phyloP scores from a whole-genome alignment of 2,113 vertebrate species.

The Melanerpes formicivorus region DNA sequence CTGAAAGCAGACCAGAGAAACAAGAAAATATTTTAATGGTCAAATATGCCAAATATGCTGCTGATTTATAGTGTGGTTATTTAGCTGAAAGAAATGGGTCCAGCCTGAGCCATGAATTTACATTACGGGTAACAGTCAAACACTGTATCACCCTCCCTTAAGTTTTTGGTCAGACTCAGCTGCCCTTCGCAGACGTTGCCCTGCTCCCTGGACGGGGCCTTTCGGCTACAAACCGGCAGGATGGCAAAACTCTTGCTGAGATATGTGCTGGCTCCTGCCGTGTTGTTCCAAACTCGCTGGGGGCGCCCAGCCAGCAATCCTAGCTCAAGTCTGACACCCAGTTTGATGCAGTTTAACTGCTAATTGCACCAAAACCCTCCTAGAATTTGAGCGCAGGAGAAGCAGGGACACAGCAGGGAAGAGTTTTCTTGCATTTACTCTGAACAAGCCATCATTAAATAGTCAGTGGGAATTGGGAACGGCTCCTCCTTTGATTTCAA shows the following conservation, averaged over 20 bases:
- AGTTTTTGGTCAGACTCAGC: neutral
- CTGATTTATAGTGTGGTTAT: neutral
- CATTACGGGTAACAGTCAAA: neutral
- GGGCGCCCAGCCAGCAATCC: neutral
- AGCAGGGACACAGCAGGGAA: neutral
- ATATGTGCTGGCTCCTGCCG: neutral
- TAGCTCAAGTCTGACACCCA: neutral
- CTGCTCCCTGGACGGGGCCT: neutral
- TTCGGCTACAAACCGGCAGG: rapidly evolving
- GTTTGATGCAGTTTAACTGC: neutral
- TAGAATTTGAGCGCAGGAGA: neutral
- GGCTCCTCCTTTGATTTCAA: neutral
- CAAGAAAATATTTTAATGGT: neutral
- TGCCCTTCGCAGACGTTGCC: neutral
- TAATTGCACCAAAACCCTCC: neutral
- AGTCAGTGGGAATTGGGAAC: neutral
- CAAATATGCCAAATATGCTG: neutral
- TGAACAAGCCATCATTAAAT: neutral
- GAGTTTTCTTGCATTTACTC: neutral
- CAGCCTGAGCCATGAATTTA: neutral
- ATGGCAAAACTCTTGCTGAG: neutral
- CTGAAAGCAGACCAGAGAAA: neutral
- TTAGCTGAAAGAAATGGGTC: neutral
- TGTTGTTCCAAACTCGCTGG: neutral
- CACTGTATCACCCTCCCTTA: neutral